phyloP scores from a whole-genome alignment of 2,113 vertebrate genomes.

The Vidua macroura region DNA sequence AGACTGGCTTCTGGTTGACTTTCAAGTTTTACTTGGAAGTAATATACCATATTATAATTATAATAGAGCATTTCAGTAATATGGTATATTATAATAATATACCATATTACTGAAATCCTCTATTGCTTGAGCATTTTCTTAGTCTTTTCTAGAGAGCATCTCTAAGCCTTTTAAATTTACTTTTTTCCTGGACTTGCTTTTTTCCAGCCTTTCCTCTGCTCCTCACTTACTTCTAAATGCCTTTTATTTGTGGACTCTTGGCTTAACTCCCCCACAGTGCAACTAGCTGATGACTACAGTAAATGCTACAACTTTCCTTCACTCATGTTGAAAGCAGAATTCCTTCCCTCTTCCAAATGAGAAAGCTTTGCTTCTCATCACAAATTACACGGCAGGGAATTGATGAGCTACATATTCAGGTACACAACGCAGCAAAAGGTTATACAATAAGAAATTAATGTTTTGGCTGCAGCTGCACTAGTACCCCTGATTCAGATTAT shows the following conservation, averaged over 20 bases:
- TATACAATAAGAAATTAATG: background rate
- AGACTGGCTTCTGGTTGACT: background rate
- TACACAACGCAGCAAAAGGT: background rate
- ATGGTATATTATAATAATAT: background rate
- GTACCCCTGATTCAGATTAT: background rate
- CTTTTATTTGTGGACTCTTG: background rate
- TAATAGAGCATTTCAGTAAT: too few relatives aligned
- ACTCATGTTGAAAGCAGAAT: background rate
- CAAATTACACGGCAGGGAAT: background rate
- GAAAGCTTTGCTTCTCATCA: background rate
- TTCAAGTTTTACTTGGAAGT: background rate
- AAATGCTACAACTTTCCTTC: background rate
- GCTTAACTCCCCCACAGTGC: rapidly evolving
- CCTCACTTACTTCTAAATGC: background rate
- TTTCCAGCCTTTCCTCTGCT: background rate
- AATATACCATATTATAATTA: too few relatives aligned
- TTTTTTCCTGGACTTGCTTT: background rate
- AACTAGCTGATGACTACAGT: background rate
- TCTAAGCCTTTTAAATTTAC: background rate
- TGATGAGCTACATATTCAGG: background rate
- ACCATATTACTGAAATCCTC: background rate
- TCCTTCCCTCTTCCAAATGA: background rate
- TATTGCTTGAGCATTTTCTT: background rate
- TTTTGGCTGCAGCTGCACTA: background rate
- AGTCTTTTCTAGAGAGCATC: background rate